A percentile compares a stretch with the other conserved stretches of the same genome.
These are phyloP conservation scores for Australoheros scitulus DNA, from an alignment of 2,113 vertebrate genomes.

Conservation along the genomic window DNA sequence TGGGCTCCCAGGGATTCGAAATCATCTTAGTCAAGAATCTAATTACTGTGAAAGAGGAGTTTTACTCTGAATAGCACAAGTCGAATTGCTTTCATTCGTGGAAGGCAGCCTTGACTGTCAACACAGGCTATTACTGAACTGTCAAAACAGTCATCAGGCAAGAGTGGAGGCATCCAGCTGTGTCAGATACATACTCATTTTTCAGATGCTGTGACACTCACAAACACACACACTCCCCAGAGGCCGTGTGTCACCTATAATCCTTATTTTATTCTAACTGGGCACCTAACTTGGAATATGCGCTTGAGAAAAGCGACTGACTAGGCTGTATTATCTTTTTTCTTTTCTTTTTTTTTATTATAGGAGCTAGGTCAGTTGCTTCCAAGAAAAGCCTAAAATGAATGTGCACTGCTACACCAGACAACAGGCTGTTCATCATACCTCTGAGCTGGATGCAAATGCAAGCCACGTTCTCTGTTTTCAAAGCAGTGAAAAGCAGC, in stretches of 20 bases:
- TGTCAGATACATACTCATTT: conserved; percentile 56
- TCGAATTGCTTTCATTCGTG: conserved; percentile 51
- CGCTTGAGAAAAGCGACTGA: conserved; percentile 7
- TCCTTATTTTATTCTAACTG: conserved; percentile 62
- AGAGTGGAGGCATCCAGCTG: conserved; percentile 67
- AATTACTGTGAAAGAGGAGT: conserved; percentile 69
- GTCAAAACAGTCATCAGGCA: conserved; percentile 72
- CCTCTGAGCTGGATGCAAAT: conserved; percentile 17
- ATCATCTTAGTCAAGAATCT: conserved; percentile 71
- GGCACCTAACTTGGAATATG: conserved; percentile 46
- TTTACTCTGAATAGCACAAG: conserved; percentile 59
- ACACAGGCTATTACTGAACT: conserved; percentile 70
- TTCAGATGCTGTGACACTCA: conserved; percentile 38
- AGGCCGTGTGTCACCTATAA: conserved; percentile 35
- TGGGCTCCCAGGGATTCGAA: conserved; percentile 54
- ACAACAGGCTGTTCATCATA: conserved; percentile 58
- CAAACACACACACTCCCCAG: conserved; percentile 23
- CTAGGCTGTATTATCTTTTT: conserved; percentile 15
- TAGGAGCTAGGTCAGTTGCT: conserved; percentile 12
- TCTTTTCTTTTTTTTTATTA: conserved; percentile 18
- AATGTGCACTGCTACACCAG: conserved; percentile 43
- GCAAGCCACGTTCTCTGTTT: conserved; percentile 24
- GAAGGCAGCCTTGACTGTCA: conserved; percentile 62
- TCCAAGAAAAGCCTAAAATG: conserved; percentile 52
- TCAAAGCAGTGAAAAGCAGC: conserved; percentile 29